Conservation (phyloP, 2,888 invertebrate genomes). For the Lepidonotus clava region DNA sequence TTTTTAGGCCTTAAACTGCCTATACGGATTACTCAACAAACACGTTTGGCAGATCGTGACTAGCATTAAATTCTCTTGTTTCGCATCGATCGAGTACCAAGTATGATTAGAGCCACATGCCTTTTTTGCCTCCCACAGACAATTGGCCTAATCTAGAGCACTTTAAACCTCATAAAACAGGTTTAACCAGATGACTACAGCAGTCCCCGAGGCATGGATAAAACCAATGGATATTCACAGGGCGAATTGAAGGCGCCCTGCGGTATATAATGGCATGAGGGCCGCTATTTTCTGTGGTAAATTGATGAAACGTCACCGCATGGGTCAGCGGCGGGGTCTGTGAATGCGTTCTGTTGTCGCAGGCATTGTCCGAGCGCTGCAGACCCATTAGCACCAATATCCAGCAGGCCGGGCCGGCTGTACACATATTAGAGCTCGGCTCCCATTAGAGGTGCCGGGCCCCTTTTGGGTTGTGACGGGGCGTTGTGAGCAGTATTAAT, state of each 20-base stretch:
- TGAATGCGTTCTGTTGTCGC: not conserved
- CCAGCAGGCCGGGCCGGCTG: not conserved
- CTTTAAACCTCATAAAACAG: constrained; percentile 26
- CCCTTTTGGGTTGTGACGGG: not conserved
- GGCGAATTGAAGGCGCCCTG: no score
- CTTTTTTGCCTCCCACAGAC: not conserved
- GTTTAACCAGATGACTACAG: not conserved
- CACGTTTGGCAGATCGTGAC: constrained; percentile 15
- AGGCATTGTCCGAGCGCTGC: not conserved
- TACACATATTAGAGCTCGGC: not conserved
- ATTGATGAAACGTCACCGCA: not conserved
- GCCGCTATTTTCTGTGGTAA: no score
- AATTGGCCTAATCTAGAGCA: constrained; percentile 29
- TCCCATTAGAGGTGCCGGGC: not conserved
- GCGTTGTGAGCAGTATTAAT: constrained; percentile 10
- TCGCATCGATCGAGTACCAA: not conserved
- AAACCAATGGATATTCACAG: no score
- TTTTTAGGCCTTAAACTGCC: not conserved
- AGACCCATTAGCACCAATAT: not conserved
- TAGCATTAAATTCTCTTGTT: not conserved
- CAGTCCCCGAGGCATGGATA: not conserved
- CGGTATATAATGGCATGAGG: no score
- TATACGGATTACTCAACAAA: not conserved
- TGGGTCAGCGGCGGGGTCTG: not conserved
- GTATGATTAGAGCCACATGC: not conserved